Evolutionary conservation across 2,888 invertebrate species (phyloP).

Genomic region (Rapana venosa): DNA sequence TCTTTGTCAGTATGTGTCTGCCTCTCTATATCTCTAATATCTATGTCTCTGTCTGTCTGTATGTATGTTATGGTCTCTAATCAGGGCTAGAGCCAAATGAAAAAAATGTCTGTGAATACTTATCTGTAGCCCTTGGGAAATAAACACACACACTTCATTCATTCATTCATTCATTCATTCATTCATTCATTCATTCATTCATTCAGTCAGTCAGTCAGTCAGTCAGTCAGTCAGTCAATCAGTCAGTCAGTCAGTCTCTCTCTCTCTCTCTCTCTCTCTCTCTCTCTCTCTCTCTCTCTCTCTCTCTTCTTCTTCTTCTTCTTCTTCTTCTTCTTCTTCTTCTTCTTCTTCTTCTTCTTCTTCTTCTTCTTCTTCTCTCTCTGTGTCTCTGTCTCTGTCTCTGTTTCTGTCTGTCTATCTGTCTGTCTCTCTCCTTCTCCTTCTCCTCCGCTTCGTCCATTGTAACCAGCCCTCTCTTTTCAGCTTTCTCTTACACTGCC

Average conservation of each 20-base stretch:
- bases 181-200: too few relatives aligned
- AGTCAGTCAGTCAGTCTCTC: background rate
- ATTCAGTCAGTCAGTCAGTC: too few relatives aligned
- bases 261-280: background rate
- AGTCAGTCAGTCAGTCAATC: too few relatives aligned
- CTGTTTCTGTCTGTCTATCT: too few relatives aligned
- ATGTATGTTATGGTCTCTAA: too few relatives aligned
- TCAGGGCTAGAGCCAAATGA: too few relatives aligned
- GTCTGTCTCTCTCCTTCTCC: background rate
- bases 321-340: rapidly evolving
- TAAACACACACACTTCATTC: too few relatives aligned
- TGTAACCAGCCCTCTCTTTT: background rate
- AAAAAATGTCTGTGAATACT: background rate
- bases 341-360: too few relatives aligned
- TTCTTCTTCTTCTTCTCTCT: background rate
- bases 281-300: too few relatives aligned
- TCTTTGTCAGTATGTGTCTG: background rate
- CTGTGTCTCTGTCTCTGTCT: background rate
- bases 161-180: too few relatives aligned
- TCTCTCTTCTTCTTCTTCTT: background rate
- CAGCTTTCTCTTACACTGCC: background rate
- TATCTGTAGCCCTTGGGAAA: too few relatives aligned
- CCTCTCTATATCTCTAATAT: background rate
- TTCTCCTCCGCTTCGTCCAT: background rate
- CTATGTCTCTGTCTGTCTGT: background rate